Evolutionary conservation across 2,797 vertebrate species (phyloP), one percentile per base, ranked within the genome.

Genomic region (Dallia pectoralis): DNA sequence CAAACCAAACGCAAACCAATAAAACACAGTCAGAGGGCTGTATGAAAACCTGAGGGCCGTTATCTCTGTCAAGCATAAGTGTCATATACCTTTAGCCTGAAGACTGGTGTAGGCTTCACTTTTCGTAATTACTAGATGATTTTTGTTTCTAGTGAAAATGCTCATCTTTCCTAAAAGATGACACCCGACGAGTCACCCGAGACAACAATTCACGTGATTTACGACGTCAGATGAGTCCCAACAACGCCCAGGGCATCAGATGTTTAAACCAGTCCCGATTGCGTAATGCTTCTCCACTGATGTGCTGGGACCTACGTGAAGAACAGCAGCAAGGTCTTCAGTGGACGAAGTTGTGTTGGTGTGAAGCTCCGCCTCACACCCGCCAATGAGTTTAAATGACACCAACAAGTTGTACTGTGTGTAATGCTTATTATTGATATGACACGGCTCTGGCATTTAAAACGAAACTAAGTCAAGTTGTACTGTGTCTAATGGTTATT

Each of bases 361-460:
- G 53, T 33, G 29, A 65, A 32, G 59, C 67, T 44, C 82, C 76
- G 72, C 76, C 80, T 66, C 62, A 73, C 66, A 67, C 75, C 71
- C 61, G 27, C 30, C 61, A 30, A 32, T 53, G 44, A 47, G 25
- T 70, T 74, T 70, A 77, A 70, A 69, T 51, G 67, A 3, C 67
- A 51, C 67, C 67, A 69, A 53, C 29, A 69, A 69, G 67, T 69
- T 32, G 47, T 69, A 27, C 12, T 69, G 67, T 32, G 12, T 14
- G 14, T 5, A 25, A 59, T 25, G 53, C 3, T 59, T 22, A 59
- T 25, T 59, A 25, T 19, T 59, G 53, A 3, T 59, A 32, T 63
- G 44, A 48, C n/a, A 47, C 48, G 40, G 44, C n/a, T 48, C 66
- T 25, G 29, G 14, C 44, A 67, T 48, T 25, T 44, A 15, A 48